Base-by-base conservation (phyloP, 35 echinoderm and acorn worm genomes). In the Heliocidaris tuberculata region DNA sequence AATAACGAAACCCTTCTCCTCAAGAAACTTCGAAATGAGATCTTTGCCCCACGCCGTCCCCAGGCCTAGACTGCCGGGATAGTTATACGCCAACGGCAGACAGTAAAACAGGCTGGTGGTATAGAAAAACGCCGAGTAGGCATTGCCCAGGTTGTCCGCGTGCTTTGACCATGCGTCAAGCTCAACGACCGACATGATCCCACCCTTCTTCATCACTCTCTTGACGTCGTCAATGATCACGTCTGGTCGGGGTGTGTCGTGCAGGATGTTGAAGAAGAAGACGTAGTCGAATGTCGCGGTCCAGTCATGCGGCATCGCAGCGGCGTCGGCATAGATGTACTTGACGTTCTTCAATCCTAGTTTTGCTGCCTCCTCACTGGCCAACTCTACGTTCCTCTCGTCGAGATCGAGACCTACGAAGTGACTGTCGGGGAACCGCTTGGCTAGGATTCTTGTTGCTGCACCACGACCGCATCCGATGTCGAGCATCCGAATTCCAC, bases 11-110 rank as follows among this genome's bases (percentile, higher is more conserved):
- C 98, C 98, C 17, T 60, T 88, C 49, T 96, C 91, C 85, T 97
- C 93, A 6, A 99, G 90, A n/a, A 93, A 93, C 50, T 96, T 94
- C 30, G 60, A 70, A 21, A 94, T 94, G 29, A 93, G 78, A 54
- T 99, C 98, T 52, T 95, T 97, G 0, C 98, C 98, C 98, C 98
- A 99, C 96, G 96, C 96, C 15, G 96, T 96, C 2, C 98, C 98
- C 30, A 99, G 86, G 0, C 97, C 98, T 16, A 95, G 85, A 17
- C 96, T 96, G 50, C 30, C 91, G 7, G 96, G 94, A 32, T 96
- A 94, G 50, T 96, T 86, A 32, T 97, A 88, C 12, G 97, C 97
- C 8, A 97, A 95, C 4, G 98, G 97, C 97, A 99, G 96, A 93
- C 98, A 99, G 92, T 99, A 97, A 86, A 99, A 96, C 35, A 99